Conservation (phyloP, 2,888 invertebrate species). For the Charanyca ferruginea region DNA sequence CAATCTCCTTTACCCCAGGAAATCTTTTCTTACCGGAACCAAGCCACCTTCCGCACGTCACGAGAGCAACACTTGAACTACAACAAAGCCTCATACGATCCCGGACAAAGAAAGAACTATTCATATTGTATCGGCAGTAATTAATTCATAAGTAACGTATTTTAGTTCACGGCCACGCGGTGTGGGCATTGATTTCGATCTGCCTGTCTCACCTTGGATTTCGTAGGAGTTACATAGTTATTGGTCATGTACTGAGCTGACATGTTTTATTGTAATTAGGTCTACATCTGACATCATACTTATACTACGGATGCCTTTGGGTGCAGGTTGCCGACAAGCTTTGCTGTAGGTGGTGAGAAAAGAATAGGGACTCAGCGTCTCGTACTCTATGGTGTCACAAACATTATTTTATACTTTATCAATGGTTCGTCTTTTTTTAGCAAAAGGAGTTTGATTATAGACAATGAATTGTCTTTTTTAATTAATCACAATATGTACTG, state of each 20-base stretch:
- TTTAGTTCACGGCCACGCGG: conserved; percentile 58
- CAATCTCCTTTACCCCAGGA: neutral
- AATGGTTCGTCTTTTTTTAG: no score
- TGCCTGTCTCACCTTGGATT: conserved; percentile 57
- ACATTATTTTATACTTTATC: no score
- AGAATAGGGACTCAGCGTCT: no score
- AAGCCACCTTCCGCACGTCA: neutral
- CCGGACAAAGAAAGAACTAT: conserved; percentile 49
- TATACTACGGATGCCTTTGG: neutral
- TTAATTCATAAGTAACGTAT: conserved; percentile 59
- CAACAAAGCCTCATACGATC: neutral
- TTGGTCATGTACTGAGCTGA: conserved; percentile 45
- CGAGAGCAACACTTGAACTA: conserved; percentile 11
- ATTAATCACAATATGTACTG: no score
- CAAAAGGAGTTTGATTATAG: no score
- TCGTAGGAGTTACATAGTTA: conserved; percentile 56
- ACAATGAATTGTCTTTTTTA: no score
- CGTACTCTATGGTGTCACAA: no score
- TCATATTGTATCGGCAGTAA: conserved; percentile 50
- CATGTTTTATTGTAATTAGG: conserved; percentile 43
- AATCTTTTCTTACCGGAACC: neutral
- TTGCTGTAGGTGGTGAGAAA: no score
- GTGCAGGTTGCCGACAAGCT: no score
- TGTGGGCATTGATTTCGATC: conserved; percentile 63
- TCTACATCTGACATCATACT: conserved; percentile 5